Percentiles rank a stretch among this genome's conserved stretches.
Conservation (phyloP, 2,888 invertebrate species). For the Dryobotodes eremita region DNA sequence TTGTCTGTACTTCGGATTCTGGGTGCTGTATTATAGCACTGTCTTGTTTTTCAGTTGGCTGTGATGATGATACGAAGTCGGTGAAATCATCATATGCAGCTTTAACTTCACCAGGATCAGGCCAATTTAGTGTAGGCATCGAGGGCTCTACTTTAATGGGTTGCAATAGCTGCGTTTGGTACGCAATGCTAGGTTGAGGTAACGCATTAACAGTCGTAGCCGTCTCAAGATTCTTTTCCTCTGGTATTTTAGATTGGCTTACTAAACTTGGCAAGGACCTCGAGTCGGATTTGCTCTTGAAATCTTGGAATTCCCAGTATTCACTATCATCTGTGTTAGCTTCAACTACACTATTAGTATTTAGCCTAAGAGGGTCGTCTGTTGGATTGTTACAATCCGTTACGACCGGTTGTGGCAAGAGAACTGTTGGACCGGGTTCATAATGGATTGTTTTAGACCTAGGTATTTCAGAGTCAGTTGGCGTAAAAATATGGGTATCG, state of each 20-base stretch:
- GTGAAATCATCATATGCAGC: constrained; percentile 87
- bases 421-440: constrained; percentile 76
- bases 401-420: constrained; percentile 76
- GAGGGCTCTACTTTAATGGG: constrained; percentile 86
- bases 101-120: constrained; percentile 88
- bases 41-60: constrained; percentile 68
- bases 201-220: constrained; percentile 59
- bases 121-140: constrained; percentile 88
- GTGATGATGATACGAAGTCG: constrained; percentile 81
- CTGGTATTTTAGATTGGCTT: constrained; percentile 40
- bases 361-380: constrained; percentile 46
- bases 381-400: constrained; percentile 65
- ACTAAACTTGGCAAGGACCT: constrained; percentile 46
- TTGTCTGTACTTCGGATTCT: constrained; percentile 26
- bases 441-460: constrained; percentile 89
- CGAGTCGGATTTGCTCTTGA: constrained; percentile 74
- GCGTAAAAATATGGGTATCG: constrained; percentile 89
- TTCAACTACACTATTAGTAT: constrained; percentile 26
- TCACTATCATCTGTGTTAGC: constrained; percentile 77
- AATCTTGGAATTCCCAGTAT: constrained; percentile 88
- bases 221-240: constrained; percentile 56
- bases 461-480: constrained; percentile 89
- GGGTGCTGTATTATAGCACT: constrained; percentile 10
- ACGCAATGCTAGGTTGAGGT: constrained; percentile 69
- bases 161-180: constrained; percentile 83